Conservation (phyloP, 2,113 vertebrate species). For the Danionella cerebrum region DNA sequence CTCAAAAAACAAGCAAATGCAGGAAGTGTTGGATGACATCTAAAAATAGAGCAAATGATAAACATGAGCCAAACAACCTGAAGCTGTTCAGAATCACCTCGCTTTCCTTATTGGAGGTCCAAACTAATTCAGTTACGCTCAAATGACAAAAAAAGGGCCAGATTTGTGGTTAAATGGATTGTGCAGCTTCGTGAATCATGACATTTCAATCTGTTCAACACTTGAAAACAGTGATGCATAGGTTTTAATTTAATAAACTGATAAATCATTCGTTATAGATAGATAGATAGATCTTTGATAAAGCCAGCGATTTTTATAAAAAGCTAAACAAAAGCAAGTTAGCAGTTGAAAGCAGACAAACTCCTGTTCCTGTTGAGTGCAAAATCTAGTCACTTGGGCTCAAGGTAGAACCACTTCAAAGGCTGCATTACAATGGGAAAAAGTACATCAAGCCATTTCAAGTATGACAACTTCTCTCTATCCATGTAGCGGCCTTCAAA, state of each 20-base stretch:
- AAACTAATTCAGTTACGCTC: no score
- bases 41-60: slow-evolving; percentile 8
- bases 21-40: neutral
- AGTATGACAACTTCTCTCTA: no score
- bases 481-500: no score
- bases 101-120: slow-evolving; percentile 12
- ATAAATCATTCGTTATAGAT: no score
- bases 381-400: neutral
- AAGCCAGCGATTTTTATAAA: neutral
- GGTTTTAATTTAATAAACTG: no score
- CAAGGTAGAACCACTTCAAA: neutral
- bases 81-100: slow-evolving; percentile 23
- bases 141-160: no score
- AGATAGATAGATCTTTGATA: neutral
- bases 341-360: no score
- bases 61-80: neutral
- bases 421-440: neutral
- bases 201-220: no score
- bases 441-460: neutral
- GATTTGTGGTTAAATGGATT: no score
- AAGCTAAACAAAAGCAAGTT: neutral
- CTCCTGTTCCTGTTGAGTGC: neutral
- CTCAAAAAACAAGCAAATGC: neutral
- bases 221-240: no score
- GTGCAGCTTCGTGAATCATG: no score